Evolutionary conservation across 1,140 invertebrate species (phyloP), one percentile per base, ranked within the genome.

Genomic region (Neuroterus valhalla): DNA sequence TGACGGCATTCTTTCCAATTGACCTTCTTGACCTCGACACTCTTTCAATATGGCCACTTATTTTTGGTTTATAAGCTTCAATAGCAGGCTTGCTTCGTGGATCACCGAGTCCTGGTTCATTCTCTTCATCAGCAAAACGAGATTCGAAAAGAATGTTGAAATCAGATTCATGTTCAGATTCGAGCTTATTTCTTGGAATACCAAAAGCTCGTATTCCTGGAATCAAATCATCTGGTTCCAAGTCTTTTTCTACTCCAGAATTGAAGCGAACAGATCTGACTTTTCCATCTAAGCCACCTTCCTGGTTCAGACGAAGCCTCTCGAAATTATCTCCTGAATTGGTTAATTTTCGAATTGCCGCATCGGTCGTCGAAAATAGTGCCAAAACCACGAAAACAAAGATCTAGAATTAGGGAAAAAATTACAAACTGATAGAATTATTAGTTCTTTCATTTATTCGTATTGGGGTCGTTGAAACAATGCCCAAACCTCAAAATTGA

Each of bases 261-360:
- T 38, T 38, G 10, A 38, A 38, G 8, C 78, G 72, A 15, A 87
- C 86, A 4, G 77, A 82, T 11, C 76, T 75, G 8, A 87, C 85
- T 70, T 84, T 84, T 1, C 84, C 85, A 23, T 87, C 82, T 11
- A 86, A 76, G 42, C 82, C 80, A 62, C 76, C 80, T 69, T 83
- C 80, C 44, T 79, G 75, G 14, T 80, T 70, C 8, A 85, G 81
- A 15, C 84, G 74, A 2, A 84, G 23, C 4, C 77, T 67, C 23
- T 82, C 79, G n/a, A 75, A 75, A 48, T 76, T 77, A 0, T 23
- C 66, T 21, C 74, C 76, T 17, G 48, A 0, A 10, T 66, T 23
- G n/a, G 3, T 26, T 21, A 3, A 23, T 11, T 3, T 42, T 66
- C 66, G 62, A 66, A 66, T 12, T 15, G 26, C 55, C 2, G 12